phyloP scores from a whole-genome alignment of 2,888 invertebrate genomes.

The Rotaria sp. region DNA sequence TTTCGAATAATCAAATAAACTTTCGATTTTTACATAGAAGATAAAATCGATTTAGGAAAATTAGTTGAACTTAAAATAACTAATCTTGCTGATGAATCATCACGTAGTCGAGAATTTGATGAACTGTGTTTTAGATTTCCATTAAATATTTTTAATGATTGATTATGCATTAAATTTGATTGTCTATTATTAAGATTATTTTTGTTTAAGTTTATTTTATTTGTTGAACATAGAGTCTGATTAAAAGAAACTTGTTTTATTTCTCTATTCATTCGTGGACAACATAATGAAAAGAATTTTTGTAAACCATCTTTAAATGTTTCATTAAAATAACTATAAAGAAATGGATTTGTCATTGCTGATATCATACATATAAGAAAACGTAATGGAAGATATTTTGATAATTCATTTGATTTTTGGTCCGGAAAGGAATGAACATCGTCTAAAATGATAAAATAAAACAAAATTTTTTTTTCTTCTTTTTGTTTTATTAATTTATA shows the following conservation, averaged over 20 bases:
- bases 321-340: constrained; percentile 23
- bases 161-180: neutral
- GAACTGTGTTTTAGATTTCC: neutral
- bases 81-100: neutral
- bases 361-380: constrained; percentile 26
- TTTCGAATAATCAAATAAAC: too few relatives aligned
- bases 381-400: neutral
- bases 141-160: neutral
- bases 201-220: neutral
- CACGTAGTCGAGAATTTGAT: neutral
- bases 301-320: neutral
- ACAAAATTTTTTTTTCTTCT: neutral
- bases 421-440: neutral
- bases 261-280: neutral
- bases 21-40: too few relatives aligned
- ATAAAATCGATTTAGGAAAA: too few relatives aligned
- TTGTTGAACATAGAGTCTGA: neutral
- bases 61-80: neutral
- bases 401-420: neutral
- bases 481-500: too few relatives aligned
- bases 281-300: neutral
- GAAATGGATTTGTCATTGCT: neutral
- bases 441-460: neutral
- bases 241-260: neutral
- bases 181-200: too few relatives aligned